Percentiles rank a stretch among this genome's conserved stretches.
These are phyloP conservation scores for Julus scanicus DNA, from an alignment of 2,888 invertebrate species.

Conservation along the genomic window DNA sequence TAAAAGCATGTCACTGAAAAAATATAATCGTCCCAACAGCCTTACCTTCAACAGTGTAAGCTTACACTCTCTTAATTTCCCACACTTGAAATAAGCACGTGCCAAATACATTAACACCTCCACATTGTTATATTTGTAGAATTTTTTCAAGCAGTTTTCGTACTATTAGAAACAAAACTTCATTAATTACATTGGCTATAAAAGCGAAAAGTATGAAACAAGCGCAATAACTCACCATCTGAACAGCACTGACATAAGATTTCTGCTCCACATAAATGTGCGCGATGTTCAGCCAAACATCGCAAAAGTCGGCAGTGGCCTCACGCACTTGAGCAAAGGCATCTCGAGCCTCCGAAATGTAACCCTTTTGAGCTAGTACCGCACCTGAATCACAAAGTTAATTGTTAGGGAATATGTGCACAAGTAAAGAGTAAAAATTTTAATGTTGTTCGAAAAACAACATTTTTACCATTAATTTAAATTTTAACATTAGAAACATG, in stretches of 20 bases:
- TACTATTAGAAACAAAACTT: conserved; percentile 73
- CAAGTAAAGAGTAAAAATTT: too few species aligned
- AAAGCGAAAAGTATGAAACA: too few species aligned
- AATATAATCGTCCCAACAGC: neutral
- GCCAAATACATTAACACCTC: conserved; percentile 96
- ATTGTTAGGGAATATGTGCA: too few species aligned
- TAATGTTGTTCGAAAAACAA: too few species aligned
- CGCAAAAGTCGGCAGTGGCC: conserved; percentile 98
- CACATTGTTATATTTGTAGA: conserved; percentile 92
- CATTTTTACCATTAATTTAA: too few species aligned
- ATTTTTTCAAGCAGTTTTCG: conserved; percentile 97
- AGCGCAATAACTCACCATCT: conserved; percentile 79
- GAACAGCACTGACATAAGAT: conserved; percentile 96
- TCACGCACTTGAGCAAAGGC: conserved; percentile 99
- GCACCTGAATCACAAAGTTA: conserved; percentile 70
- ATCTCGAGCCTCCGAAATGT: conserved; percentile 95
- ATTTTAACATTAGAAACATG: too few species aligned
- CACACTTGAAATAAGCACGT: conserved; percentile 90
- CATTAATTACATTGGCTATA: too few species aligned
- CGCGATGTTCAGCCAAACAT: conserved; percentile 99
- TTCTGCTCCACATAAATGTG: conserved; percentile 99
- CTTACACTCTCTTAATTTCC: conserved; percentile 88
- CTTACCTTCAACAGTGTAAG: conserved; percentile 80
- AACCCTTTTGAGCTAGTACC: conserved; percentile 90
- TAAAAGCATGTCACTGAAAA: neutral